phyloP scores from a whole-genome alignment of 1,140 invertebrate genomes.

The Hestina assimilis region DNA sequence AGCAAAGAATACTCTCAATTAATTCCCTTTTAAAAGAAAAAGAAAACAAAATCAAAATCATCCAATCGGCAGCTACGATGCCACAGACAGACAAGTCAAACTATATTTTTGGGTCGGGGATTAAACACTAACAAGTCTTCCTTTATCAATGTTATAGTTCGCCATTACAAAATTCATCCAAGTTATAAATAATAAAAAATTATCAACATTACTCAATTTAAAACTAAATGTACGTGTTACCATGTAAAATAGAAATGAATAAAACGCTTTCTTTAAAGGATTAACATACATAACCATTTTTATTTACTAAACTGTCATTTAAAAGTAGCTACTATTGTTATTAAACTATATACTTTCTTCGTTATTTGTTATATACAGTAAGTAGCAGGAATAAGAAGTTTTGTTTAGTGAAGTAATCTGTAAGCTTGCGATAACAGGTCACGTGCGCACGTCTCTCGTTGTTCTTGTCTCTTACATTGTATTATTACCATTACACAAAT shows the following conservation, averaged over 20 bases:
- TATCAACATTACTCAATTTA: too few species aligned
- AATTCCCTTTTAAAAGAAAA: too few species aligned
- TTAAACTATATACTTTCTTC: neutral
- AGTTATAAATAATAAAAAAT: too few species aligned
- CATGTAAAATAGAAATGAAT: neutral
- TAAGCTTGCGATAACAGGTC: conserved; percentile 27
- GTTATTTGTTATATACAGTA: neutral
- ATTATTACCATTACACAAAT: conserved; percentile 68
- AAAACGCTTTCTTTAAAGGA: neutral
- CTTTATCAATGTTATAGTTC: too few species aligned
- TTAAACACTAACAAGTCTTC: too few species aligned
- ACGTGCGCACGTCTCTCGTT: conserved; percentile 69
- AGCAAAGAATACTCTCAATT: too few species aligned
- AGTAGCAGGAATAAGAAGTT: conserved; percentile 21
- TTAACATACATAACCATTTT: neutral
- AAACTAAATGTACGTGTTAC: too few species aligned
- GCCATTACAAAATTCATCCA: too few species aligned
- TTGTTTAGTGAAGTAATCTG: conserved; percentile 25
- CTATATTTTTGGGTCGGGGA: too few species aligned
- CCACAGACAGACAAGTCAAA: too few species aligned
- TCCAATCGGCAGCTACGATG: too few species aligned
- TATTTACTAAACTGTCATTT: neutral
- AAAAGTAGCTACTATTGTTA: neutral
- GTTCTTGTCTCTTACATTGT: conserved; percentile 69
- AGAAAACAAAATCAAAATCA: too few species aligned